phyloP scores from a whole-genome alignment of 2,888 invertebrate genomes.

The Rhagophthalmus giganteus region DNA sequence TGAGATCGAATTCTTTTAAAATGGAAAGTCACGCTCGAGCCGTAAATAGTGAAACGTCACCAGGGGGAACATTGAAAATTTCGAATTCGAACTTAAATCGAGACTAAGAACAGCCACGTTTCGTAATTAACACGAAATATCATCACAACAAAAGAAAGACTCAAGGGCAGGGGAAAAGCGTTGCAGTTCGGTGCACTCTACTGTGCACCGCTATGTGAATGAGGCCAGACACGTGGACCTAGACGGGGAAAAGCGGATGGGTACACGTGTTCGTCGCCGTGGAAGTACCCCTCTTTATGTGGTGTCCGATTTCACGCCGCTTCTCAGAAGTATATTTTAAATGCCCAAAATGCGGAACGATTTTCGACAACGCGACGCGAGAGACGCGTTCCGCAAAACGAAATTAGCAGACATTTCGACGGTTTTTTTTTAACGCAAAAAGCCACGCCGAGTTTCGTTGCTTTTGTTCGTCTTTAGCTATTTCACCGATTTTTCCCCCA shows the following conservation, averaged over 20 bases:
- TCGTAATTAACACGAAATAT: background rate
- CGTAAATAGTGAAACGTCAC: no score
- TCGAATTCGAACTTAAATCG: no score
- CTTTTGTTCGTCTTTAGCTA: no score
- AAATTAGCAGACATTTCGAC: no score
- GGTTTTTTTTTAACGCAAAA: no score
- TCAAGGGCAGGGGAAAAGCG: slow-evolving; percentile 14
- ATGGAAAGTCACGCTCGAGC: no score
- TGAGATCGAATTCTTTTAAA: no score
- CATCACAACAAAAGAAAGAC: background rate
- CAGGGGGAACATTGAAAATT: background rate
- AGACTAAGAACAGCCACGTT: background rate
- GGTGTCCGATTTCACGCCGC: slow-evolving; percentile 19
- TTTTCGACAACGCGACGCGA: no score
- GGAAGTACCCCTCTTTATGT: slow-evolving; percentile 14
- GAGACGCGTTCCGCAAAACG: slow-evolving; percentile 4
- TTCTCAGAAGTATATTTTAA: slow-evolving; percentile 27
- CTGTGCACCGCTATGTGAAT: slow-evolving; percentile 20
- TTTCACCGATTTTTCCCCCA: no score
- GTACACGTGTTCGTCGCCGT: slow-evolving; percentile 19
- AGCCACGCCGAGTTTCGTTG: no score
- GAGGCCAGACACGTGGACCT: slow-evolving; percentile 21
- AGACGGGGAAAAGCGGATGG: slow-evolving; percentile 10
- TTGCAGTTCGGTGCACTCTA: slow-evolving; percentile 16
- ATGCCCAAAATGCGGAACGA: slow-evolving; percentile 22